phyloP scores from a whole-genome alignment of 2,113 vertebrate genomes.

The Sula dactylatra region DNA sequence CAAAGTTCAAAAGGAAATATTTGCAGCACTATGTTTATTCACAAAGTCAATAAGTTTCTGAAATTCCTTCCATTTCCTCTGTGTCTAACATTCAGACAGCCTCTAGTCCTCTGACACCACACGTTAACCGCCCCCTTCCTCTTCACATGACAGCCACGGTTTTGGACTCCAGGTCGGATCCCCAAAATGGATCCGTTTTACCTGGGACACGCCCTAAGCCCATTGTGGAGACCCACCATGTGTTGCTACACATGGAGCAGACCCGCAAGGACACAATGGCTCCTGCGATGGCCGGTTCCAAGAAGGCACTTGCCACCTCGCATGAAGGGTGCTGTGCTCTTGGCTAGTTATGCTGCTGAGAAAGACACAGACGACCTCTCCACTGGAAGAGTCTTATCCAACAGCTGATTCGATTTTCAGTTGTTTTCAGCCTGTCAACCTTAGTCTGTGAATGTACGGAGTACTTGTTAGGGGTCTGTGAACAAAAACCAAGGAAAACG shows the following conservation, averaged over 20 bases:
- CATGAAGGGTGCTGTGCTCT: rapidly evolving
- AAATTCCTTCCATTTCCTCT: background rate
- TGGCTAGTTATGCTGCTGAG: rapidly evolving
- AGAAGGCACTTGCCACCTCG: rapidly evolving
- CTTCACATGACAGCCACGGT: rapidly evolving
- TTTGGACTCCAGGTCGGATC: rapidly evolving
- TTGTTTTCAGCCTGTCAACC: background rate
- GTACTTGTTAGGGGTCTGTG: background rate
- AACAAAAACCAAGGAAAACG: background rate
- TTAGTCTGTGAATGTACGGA: background rate
- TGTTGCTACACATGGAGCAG: background rate
- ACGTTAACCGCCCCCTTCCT: rapidly evolving
- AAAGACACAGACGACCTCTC: background rate
- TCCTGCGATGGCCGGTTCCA: background rate
- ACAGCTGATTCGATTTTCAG: background rate
- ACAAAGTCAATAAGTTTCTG: background rate
- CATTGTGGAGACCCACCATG: rapidly evolving
- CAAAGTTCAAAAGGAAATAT: background rate
- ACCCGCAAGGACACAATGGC: background rate
- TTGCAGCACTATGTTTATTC: background rate
- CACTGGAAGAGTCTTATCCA: background rate
- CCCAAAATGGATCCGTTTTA: background rate
- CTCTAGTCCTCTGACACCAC: background rate
- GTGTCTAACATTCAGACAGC: background rate
- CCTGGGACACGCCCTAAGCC: background rate